Base-by-base conservation (phyloP, 2,888 invertebrate species). In the Nebria salina region DNA sequence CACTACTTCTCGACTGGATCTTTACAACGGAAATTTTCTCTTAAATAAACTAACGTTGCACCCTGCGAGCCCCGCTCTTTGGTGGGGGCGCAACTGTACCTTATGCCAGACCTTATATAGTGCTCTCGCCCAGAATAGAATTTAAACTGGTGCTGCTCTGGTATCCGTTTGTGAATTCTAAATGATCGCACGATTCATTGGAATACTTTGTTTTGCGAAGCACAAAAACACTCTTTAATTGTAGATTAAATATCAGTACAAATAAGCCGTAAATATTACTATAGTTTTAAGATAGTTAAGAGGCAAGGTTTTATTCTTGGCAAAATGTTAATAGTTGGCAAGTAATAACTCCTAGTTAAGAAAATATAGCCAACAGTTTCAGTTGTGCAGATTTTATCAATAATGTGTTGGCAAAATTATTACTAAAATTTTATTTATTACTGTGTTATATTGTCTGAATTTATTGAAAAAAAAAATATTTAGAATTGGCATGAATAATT, bases 101-200 rank as follows among this genome's bases (percentile, higher is more conserved):
- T 26, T 34, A 6, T n/a, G 20, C 72, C 43, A 25, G 25, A 25
- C 80, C 80, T 54, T 80, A 80, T 80, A 75, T 80, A 80, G 80
- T n/a, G 43, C 54, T 75, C 65, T 26, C n/a, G 73, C 73, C 64
- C 5, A 65, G 72, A 75, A 80, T 80, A 80, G 79, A 80, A 80
- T 70, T 68, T 43, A 75, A 65, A 74, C 25, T 26, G 68, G 7
- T 41, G 78, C 77, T 78, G 34, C 78, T 78, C 78, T 78, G 65
- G 73, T 78, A 78, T 65, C 78, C 64, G 25, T 54, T 54, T 54
- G 54, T 54, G 54, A 54, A 54, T 54, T 54, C 3, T 54, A 54
- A 54, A 54, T 1, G 11, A 54, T 54, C 54, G 13, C 54, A 54
- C 54, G 54, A 54, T 54, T 54, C 54, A 54, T 54, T 54, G 11